Evolutionary conservation across 2,113 vertebrate species (phyloP).

Genomic region (Ginglymostoma cirratum): DNA sequence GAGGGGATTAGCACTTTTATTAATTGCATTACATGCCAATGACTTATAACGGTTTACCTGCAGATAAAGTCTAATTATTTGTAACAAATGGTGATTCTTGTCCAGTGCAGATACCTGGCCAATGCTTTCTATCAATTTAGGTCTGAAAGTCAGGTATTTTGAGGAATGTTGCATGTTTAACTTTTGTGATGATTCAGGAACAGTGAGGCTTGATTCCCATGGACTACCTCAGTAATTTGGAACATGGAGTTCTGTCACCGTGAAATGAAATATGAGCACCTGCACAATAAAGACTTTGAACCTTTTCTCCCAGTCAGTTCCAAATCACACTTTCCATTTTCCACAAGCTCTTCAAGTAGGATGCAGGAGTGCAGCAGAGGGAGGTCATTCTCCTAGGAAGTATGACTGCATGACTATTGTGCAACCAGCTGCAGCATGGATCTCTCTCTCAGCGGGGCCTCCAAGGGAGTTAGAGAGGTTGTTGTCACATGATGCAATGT

Average conservation of each 20-base stretch:
- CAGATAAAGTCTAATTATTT: too few relatives aligned
- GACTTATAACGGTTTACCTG: too few relatives aligned
- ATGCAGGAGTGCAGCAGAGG: background rate
- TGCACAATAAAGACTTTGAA: background rate
- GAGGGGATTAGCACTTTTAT: too few relatives aligned
- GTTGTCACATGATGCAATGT: background rate
- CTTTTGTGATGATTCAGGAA: too few relatives aligned
- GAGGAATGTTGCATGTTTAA: too few relatives aligned
- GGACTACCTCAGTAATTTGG: too few relatives aligned
- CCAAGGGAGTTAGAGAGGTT: background rate
- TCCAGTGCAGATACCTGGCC: too few relatives aligned
- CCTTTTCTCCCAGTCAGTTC: background rate
- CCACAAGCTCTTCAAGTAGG: background rate
- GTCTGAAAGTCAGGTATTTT: too few relatives aligned
- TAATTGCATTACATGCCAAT: too few relatives aligned
- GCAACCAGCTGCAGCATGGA: background rate
- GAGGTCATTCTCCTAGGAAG: background rate
- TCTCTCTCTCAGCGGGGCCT: background rate
- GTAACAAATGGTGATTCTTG: too few relatives aligned
- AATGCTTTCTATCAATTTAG: too few relatives aligned
- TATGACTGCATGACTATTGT: background rate
- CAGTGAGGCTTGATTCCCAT: too few relatives aligned
- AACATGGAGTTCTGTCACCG: background rate
- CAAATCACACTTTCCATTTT: background rate
- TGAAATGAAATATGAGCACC: background rate